Evolutionary conservation across 2,113 vertebrate species (phyloP).

Genomic region (Saguinus midas): DNA sequence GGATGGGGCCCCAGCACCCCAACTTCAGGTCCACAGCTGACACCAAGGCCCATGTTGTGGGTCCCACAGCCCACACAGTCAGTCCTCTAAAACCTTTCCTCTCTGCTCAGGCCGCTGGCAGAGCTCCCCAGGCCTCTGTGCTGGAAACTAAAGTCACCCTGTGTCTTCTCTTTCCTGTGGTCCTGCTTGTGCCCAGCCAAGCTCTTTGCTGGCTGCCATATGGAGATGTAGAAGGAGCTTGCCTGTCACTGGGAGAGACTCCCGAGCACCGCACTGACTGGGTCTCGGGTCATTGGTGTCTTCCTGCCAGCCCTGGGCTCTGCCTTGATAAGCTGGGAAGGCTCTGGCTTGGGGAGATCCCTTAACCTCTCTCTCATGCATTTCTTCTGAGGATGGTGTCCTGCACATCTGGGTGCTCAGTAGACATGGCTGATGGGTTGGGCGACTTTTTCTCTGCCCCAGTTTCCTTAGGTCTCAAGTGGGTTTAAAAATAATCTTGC

Average conservation of each 20-base stretch:
- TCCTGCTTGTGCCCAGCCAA: not conserved
- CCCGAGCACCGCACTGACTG: not conserved
- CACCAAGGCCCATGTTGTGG: fast-evolving
- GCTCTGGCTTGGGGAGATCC: not conserved
- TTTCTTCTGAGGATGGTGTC: too few relatives aligned
- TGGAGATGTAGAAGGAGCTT: not conserved
- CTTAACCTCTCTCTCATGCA: not conserved
- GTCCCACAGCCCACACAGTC: not conserved
- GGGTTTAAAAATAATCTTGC: not conserved
- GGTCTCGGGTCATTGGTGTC: not conserved
- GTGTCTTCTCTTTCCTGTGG: not conserved
- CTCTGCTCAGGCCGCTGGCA: not conserved
- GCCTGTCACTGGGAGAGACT: not conserved
- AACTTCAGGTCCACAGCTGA: not conserved
- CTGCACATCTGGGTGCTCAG: too few relatives aligned
- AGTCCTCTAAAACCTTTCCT: not conserved
- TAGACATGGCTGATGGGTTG: not conserved
- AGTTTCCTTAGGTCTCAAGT: not conserved
- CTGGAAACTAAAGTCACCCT: not conserved
- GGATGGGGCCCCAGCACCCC: not conserved
- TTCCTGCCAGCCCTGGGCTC: not conserved
- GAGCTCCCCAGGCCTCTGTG: not conserved
- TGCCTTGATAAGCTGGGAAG: not conserved
- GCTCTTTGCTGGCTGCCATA: not conserved
- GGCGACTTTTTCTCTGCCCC: not conserved